A percentile compares a stretch with the other conserved stretches of the same genome.
Conservation (phyloP, 2,888 invertebrate genomes). For the Mylabris sibirica region DNA sequence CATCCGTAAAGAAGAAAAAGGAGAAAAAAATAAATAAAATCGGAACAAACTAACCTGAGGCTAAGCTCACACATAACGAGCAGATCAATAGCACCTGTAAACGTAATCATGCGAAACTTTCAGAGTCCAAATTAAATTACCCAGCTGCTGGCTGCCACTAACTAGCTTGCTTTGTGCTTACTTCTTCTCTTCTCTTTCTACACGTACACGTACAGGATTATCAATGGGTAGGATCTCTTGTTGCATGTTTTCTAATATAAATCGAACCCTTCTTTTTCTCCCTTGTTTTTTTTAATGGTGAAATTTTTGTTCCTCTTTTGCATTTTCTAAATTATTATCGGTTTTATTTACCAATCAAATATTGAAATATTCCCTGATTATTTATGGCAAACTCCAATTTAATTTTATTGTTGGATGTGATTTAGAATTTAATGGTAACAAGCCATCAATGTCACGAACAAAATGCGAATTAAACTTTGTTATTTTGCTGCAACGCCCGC, state of each 20-base stretch:
- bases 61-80: constrained; percentile 52
- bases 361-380: constrained; percentile 39
- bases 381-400: constrained; percentile 43
- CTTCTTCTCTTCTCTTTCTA: constrained; percentile 21
- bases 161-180: constrained; percentile 38
- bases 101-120: constrained; percentile 56
- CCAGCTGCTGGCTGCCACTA: constrained; percentile 38
- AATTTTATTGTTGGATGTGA: constrained; percentile 42
- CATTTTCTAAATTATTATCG: not conserved
- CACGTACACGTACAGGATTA: constrained; percentile 16
- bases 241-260: constrained; percentile 19
- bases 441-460: constrained; percentile 46
- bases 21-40: constrained; percentile 30
- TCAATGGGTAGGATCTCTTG: constrained; percentile 15
- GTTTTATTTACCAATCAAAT: constrained; percentile 26
- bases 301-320: not conserved
- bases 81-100: constrained; percentile 59
- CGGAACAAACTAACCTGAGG: constrained; percentile 33
- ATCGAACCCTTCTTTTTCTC: not conserved
- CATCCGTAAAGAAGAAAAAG: constrained; percentile 17
- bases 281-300: not conserved
- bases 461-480: constrained; percentile 22
- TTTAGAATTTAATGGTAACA: constrained; percentile 38
- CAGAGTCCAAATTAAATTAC: constrained; percentile 44
- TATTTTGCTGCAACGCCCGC: constrained; percentile 8